These are phyloP conservation scores for Drosophila subsilvestris DNA, from an alignment of 2,888 invertebrate species.

Conservation along the genomic window DNA sequence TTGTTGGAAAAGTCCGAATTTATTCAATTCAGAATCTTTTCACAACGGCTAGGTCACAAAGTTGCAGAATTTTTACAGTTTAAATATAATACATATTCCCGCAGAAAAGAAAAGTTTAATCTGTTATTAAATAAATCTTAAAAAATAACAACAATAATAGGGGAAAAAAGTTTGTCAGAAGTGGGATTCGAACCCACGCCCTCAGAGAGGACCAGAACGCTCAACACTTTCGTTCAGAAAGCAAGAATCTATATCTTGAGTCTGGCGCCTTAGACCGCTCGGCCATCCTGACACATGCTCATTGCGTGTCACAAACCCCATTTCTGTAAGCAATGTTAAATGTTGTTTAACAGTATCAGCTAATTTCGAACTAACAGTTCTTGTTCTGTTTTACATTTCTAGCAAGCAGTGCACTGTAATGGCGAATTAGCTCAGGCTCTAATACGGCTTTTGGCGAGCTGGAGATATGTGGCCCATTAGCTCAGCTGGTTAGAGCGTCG, in stretches of 20 bases:
- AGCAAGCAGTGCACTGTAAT: neutral
- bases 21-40: neutral
- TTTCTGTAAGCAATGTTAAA: constrained; percentile 18
- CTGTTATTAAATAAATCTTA: neutral
- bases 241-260: constrained; percentile 75
- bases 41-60: neutral
- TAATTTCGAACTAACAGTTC: neutral
- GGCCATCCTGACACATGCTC: constrained; percentile 81
- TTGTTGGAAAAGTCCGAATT: neutral
- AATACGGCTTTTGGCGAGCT: neutral
- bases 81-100: too few species aligned
- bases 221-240: constrained; percentile 63
- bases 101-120: neutral
- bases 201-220: constrained; percentile 82
- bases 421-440: neutral
- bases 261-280: constrained; percentile 84
- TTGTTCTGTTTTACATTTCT: neutral
- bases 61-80: too few species aligned
- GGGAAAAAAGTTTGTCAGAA: constrained; percentile 73
- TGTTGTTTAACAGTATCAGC: constrained; percentile 4
- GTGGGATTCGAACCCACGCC: constrained; percentile 82
- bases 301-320: constrained; percentile 16
- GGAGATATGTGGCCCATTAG: constrained; percentile 57
- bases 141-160: neutral
- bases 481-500: constrained; percentile 79